Evolutionary conservation across 1,140 invertebrate species (phyloP), one percentile per base, ranked within the genome.

Genomic region (Trachelipus rathkii): DNA sequence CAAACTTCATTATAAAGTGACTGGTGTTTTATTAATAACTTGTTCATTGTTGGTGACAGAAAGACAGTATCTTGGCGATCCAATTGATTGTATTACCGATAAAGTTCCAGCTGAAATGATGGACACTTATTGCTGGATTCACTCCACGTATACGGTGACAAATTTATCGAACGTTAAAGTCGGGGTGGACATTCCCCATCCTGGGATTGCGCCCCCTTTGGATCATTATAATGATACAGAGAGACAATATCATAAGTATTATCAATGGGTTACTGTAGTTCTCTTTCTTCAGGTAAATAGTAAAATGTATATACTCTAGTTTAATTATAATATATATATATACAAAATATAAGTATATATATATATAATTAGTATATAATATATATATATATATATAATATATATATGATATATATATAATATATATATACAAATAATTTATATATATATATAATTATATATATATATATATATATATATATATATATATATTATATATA

Each of bases 111-210:
- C 91, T 23, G 89, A 92, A 79, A 91, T 95, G 10, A 94, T 96
- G 89, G 93, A 97, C 85, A 95, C 94, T 0, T 96, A 95, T 84
- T 98, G 95, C 87, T 98, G 95, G 95, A 95, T 97, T 81, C 93
- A 95, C 82, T 94, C 94, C 13, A 97, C 95, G 23, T 97, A 95
- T 85, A 95, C 93, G 10, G 90, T 95, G 68, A 93, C 92, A 0
- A 88, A 92, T 82, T 87, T 90, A 76, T 85, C 90, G 10, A 80
- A 75, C 2, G 73, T 53, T 7, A 75, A 67, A 15, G 60, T 75
- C 3, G 73, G 73, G 44, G 73, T 75, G 13, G 73, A 75, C 8
- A 67, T 75, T 13, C 73, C 73, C 3, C 73, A 75, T 33, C 73
- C 73, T 5, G 73, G 73, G 11, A 46, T 75, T 15, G 73, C 73